phyloP scores from a whole-genome alignment of 2,113 vertebrate species.

The Rhinolophus sinicus region DNA sequence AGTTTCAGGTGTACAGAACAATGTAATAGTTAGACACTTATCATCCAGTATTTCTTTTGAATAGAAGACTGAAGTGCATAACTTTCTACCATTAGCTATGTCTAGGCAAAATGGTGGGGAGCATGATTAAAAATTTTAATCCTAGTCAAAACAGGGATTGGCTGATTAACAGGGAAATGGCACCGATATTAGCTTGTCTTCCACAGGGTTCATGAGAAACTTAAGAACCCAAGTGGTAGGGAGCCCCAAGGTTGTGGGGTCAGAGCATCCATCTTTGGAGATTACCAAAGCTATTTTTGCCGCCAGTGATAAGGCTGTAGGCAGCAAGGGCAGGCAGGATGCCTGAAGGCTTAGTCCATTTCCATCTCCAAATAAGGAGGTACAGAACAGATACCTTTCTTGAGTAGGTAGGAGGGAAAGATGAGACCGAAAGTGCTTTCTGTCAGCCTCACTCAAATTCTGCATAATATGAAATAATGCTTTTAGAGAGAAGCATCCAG shows the following conservation, averaged over 20 bases:
- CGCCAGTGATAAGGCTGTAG: slow-evolving; percentile 85
- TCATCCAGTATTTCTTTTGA: slow-evolving; percentile 35
- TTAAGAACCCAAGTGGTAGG: slow-evolving; percentile 48
- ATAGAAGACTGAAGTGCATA: neutral
- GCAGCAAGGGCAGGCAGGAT: slow-evolving; percentile 84
- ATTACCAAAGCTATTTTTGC: slow-evolving; percentile 89
- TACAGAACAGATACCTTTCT: slow-evolving; percentile 84
- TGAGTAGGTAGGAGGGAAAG: slow-evolving; percentile 82
- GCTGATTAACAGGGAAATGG: slow-evolving; percentile 33
- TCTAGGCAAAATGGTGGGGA: slow-evolving; percentile 4
- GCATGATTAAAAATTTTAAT: slow-evolving; percentile 40
- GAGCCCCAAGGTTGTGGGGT: slow-evolving; percentile 61
- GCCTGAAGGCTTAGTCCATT: slow-evolving; percentile 81
- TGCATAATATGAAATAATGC: slow-evolving; percentile 77
- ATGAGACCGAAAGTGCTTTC: slow-evolving; percentile 42
- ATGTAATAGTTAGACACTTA: no score
- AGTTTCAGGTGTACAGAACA: no score
- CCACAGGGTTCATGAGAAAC: slow-evolving; percentile 48
- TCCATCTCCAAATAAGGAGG: slow-evolving; percentile 87
- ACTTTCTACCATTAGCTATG: neutral
- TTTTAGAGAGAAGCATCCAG: slow-evolving; percentile 69
- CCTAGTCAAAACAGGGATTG: slow-evolving; percentile 42
- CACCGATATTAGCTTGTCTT: slow-evolving; percentile 39
- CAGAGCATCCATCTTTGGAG: slow-evolving; percentile 76
- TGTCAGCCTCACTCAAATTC: slow-evolving; percentile 73